These are phyloP conservation scores for Drepana falcataria DNA, from an alignment of 2,888 invertebrate genomes.

Conservation along the genomic window DNA sequence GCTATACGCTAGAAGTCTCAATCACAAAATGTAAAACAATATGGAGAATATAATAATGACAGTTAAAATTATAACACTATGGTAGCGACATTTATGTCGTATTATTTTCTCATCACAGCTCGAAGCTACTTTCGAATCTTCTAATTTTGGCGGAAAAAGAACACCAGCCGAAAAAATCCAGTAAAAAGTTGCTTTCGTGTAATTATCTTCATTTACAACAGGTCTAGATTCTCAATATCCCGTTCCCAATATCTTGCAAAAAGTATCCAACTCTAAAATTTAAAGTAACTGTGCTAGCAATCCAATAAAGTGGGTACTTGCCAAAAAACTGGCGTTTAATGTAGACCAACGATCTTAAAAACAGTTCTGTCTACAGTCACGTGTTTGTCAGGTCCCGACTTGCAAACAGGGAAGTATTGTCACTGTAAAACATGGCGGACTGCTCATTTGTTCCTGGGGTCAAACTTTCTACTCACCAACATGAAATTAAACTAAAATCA, in stretches of 20 bases:
- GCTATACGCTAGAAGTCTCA: too few relatives aligned
- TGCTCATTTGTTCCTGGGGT: neutral
- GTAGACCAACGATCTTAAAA: neutral
- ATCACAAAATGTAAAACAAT: too few relatives aligned
- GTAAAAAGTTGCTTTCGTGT: too few relatives aligned
- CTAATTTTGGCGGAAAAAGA: slow-evolving; percentile 5
- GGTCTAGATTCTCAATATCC: slow-evolving; percentile 12
- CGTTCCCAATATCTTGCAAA: slow-evolving; percentile 19
- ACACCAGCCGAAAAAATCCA: slow-evolving; percentile 1
- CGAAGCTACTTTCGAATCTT: too few relatives aligned
- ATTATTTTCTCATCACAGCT: too few relatives aligned
- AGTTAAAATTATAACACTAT: too few relatives aligned
- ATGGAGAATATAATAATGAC: too few relatives aligned
- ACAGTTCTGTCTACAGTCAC: neutral
- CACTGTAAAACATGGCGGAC: neutral
- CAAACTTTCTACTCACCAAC: too few relatives aligned
- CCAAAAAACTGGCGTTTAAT: neutral
- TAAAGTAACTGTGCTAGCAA: slow-evolving; percentile 4
- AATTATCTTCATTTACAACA: neutral
- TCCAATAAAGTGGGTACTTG: neutral
- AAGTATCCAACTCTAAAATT: slow-evolving; percentile 6
- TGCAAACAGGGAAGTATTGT: neutral
- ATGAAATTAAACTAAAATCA: too few relatives aligned
- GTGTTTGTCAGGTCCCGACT: neutral
- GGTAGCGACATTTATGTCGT: too few relatives aligned